A percentile compares a stretch with the other conserved stretches of the same genome.
These are phyloP conservation scores for Plectropomus leopardus DNA, from an alignment of 2,113 vertebrate genomes.

Conservation along the genomic window DNA sequence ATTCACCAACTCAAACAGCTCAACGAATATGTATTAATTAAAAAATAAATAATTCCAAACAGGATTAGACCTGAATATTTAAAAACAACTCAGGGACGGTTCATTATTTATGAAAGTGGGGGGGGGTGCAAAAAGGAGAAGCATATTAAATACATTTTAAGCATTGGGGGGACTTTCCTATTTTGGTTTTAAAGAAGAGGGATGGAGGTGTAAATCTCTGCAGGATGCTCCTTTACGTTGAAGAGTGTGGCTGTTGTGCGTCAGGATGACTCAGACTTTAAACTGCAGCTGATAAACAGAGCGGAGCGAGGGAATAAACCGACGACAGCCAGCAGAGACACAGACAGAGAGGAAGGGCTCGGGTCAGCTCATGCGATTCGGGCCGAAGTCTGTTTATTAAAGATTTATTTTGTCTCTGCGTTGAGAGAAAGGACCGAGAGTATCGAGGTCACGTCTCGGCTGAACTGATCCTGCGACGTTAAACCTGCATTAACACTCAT, in stretches of 20 bases:
- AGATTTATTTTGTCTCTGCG: not conserved
- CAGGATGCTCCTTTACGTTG: not conserved
- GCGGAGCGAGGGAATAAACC: not conserved
- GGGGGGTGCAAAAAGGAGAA: too few species aligned
- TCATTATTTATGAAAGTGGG: too few species aligned
- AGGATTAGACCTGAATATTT: too few species aligned
- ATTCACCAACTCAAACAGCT: too few species aligned
- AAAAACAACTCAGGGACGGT: too few species aligned
- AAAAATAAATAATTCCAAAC: too few species aligned
- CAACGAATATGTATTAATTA: too few species aligned
- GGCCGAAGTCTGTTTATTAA: not conserved
- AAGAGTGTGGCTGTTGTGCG: not conserved
- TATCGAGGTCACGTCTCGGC: constrained; percentile 9
- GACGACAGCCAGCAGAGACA: not conserved
- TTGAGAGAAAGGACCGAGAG: not conserved
- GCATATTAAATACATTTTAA: too few species aligned
- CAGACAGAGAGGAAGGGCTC: not conserved
- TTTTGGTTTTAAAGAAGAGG: too few species aligned
- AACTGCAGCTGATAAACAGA: not conserved
- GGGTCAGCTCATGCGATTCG: constrained; percentile 37
- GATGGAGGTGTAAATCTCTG: too few species aligned
- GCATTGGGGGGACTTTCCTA: too few species aligned
- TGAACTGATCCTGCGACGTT: not conserved
- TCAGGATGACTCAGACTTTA: not conserved
- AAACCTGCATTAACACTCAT: not conserved